Evolutionary conservation across 2,888 invertebrate species (phyloP).

Genomic region (Caenorhabditis panamensis): DNA sequence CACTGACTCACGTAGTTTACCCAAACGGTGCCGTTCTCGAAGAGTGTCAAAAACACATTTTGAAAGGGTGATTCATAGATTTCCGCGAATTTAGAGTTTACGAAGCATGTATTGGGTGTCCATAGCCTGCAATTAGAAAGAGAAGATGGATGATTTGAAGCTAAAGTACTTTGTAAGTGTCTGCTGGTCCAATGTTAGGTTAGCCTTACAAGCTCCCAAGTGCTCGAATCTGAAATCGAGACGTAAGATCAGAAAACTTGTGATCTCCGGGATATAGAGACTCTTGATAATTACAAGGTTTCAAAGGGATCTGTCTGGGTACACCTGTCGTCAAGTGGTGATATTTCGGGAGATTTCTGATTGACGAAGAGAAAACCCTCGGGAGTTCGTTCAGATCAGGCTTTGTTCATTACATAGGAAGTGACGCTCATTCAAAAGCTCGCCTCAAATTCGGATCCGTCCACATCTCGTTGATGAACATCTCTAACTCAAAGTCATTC

Average conservation of each 20-base stretch:
- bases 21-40: conserved; percentile 76
- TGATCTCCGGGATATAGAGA: conserved; percentile 11
- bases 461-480: conserved; percentile 76
- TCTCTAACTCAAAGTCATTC: conserved; percentile 75
- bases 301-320: conserved; percentile 1
- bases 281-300: conserved; percentile 19
- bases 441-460: conserved; percentile 67
- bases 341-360: neutral
- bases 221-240: conserved; percentile 46
- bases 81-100: conserved; percentile 72
- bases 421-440: neutral
- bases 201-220: conserved; percentile 60
- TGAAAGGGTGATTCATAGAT: conserved; percentile 73
- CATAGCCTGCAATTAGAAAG: conserved; percentile 57
- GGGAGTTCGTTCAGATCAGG: neutral
- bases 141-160: neutral
- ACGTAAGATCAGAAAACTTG: neutral
- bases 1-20: conserved; percentile 69
- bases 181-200: conserved; percentile 68
- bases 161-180: conserved; percentile 47
- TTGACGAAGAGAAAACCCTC: neutral
- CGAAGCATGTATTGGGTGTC: conserved; percentile 72
- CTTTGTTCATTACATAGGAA: neutral
- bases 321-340: neutral
- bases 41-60: conserved; percentile 74